phyloP scores from a whole-genome alignment of 1,140 invertebrate species.

The Pomacea maculata region DNA sequence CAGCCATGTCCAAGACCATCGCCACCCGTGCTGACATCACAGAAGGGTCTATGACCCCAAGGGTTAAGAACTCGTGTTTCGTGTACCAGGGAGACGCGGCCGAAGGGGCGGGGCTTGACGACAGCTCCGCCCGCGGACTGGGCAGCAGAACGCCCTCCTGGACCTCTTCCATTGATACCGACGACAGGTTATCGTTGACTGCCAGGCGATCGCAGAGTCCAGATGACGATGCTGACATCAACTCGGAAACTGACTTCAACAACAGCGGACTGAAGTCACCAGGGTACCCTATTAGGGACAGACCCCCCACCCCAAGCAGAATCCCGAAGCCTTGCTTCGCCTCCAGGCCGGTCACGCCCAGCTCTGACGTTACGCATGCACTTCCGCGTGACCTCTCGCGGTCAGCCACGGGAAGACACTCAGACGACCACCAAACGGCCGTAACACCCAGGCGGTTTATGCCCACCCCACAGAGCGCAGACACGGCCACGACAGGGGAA shows the following conservation, averaged over 20 bases:
- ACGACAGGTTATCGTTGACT: no score
- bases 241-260: neutral
- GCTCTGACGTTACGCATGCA: neutral
- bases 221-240: neutral
- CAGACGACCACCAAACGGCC: neutral
- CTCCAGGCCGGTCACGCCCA: constrained; percentile 39
- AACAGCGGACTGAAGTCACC: neutral
- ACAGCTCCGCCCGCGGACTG: neutral
- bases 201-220: neutral
- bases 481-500: neutral
- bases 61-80: constrained; percentile 17
- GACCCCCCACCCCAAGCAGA: constrained; percentile 23
- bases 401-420: no score
- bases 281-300: neutral
- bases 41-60: neutral
- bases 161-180: no score
- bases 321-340: constrained; percentile 31
- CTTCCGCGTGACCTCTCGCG: no score
- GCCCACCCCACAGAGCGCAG: no score
- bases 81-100: constrained; percentile 11
- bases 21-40: neutral
- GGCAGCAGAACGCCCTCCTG: neutral
- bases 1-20: neutral
- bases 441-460: neutral
- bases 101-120: neutral